Conservation (phyloP, 1,140 invertebrate genomes). For the Steinernema khuongi region DNA sequence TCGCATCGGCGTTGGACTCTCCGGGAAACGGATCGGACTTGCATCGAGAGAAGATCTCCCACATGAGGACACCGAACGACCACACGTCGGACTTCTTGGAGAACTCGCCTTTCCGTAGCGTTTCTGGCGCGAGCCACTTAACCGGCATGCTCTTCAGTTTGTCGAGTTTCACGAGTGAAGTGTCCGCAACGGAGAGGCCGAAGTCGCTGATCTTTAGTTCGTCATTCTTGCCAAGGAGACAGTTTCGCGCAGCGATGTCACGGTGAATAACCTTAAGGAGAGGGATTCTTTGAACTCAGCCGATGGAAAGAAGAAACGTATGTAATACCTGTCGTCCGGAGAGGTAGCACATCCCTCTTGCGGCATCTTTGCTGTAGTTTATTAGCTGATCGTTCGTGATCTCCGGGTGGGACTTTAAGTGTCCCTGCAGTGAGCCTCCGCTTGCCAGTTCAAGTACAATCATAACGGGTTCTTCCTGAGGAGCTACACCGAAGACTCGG, state of each 20-base stretch:
- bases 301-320: background rate
- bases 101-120: conserved; percentile 70
- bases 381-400: conserved; percentile 19
- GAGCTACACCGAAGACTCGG: conserved; percentile 91
- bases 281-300: conserved; percentile 64
- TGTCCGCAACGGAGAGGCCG: conserved; percentile 38
- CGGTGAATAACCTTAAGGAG: conserved; percentile 61
- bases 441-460: conserved; percentile 94
- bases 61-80: conserved; percentile 91
- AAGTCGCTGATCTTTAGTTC: conserved; percentile 44
- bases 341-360: conserved; percentile 91
- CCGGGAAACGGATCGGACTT: conserved; percentile 80
- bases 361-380: conserved; percentile 77
- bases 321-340: conserved; percentile 90
- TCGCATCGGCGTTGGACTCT: conserved; percentile 81
- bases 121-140: conserved; percentile 38
- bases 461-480: conserved; percentile 96
- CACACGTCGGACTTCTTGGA: conserved; percentile 96
- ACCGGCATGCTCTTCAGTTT: conserved; percentile 44
- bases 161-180: conserved; percentile 35
- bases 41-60: conserved; percentile 92
- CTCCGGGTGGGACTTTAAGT: conserved; percentile 27
- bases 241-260: conserved; percentile 38
- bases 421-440: conserved; percentile 63
- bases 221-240: conserved; percentile 26